Conservation (phyloP, 2,113 vertebrate species). For the Poecile atricapillus region DNA sequence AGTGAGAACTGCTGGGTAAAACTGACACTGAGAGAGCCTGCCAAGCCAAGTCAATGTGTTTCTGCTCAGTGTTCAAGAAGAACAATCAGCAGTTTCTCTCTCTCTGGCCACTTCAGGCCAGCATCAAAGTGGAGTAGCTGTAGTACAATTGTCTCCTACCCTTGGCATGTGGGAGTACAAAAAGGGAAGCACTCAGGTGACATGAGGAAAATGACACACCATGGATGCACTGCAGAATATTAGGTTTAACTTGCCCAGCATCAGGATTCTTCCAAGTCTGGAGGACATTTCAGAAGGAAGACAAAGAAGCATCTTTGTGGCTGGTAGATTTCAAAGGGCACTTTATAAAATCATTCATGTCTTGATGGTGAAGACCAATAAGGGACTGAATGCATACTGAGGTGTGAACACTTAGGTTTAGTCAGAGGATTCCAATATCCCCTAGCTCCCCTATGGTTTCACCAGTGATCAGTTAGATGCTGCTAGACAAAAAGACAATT, state of each 20-base stretch:
- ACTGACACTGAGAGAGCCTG: not conserved
- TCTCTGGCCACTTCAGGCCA: not conserved
- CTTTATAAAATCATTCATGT: not conserved
- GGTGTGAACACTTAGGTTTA: not conserved
- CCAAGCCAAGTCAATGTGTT: not conserved
- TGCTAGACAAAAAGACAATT: not conserved
- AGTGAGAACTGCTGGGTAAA: not conserved
- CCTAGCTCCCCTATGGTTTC: not conserved
- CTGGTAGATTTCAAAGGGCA: not conserved
- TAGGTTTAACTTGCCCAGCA: not conserved
- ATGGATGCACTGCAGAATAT: not conserved
- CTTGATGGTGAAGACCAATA: not conserved
- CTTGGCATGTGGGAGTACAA: not conserved
- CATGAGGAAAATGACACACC: not conserved
- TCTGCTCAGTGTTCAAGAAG: not conserved
- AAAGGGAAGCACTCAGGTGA: not conserved
- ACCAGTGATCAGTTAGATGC: not conserved
- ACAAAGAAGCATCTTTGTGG: not conserved
- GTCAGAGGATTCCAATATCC: not conserved
- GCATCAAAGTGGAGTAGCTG: not conserved
- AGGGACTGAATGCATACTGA: not conserved
- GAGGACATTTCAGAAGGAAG: not conserved
- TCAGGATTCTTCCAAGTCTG: not conserved
- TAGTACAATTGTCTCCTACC: not conserved
- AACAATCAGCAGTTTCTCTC: not conserved